Evolutionary conservation across 1,140 invertebrate species (phyloP).

Genomic region (Harlomillsia oculata): DNA sequence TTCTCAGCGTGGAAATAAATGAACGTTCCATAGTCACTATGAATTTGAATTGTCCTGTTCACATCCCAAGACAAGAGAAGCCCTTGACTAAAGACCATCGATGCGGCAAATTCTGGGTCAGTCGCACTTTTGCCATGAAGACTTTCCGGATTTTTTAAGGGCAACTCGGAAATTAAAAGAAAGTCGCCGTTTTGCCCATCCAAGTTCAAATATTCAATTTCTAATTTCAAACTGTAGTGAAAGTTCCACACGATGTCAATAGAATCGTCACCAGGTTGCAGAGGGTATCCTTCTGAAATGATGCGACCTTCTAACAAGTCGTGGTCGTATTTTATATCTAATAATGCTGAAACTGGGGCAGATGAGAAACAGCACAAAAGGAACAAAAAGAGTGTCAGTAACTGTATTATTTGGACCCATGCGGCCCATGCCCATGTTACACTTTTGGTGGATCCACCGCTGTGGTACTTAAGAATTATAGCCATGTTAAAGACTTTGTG

Average conservation of each 20-base stretch:
- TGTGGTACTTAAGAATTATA: no score
- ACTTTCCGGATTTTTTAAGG: neutral
- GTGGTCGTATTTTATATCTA: no score
- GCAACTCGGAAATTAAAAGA: conserved; percentile 10
- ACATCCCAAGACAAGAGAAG: conserved; percentile 15
- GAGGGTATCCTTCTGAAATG: neutral
- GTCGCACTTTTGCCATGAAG: neutral
- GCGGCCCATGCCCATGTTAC: no score
- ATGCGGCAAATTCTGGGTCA: neutral
- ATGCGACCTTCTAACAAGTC: no score
- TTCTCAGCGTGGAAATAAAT: conserved; percentile 13
- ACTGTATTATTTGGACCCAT: no score
- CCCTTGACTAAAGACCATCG: conserved; percentile 5
- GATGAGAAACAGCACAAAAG: no score
- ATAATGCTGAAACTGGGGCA: no score
- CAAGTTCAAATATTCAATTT: conserved; percentile 9
- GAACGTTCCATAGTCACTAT: conserved; percentile 4
- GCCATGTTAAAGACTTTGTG: no score
- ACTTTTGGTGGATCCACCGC: no score
- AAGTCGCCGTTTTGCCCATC: conserved; percentile 21
- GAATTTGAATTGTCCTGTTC: conserved; percentile 11
- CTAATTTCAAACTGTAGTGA: conserved; percentile 1
- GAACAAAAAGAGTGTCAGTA: no score
- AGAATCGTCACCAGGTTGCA: neutral
- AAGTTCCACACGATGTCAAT: conserved; percentile 12